These are phyloP conservation scores for Dreissena rostriformis DNA, from an alignment of 1,140 invertebrate species.

Conservation along the genomic window DNA sequence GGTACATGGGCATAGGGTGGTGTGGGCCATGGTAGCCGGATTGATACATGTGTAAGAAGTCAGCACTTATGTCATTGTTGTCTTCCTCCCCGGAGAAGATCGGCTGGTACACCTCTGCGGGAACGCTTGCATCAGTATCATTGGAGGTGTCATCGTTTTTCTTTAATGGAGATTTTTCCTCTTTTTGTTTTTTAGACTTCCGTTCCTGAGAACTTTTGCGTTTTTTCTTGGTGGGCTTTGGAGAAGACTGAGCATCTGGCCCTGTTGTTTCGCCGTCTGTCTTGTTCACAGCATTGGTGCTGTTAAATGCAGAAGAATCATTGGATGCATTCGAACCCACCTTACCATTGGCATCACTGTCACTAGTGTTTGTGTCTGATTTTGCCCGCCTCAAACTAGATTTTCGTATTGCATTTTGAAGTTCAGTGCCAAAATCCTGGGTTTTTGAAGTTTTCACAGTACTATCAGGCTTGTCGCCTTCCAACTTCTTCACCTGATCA, in stretches of 20 bases:
- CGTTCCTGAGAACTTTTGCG: constrained; percentile 44
- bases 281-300: constrained; percentile 46
- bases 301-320: constrained; percentile 42
- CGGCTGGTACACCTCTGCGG: constrained; percentile 44
- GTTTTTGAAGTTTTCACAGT: constrained; percentile 19
- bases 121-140: constrained; percentile 9
- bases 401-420: constrained; percentile 35
- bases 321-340: constrained; percentile 19
- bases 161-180: neutral
- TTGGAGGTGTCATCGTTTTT: neutral
- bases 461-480: constrained; percentile 17
- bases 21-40: constrained; percentile 44
- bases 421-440: constrained; percentile 45
- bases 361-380: constrained; percentile 17
- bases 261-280: constrained; percentile 53
- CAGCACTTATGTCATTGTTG: neutral
- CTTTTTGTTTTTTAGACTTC: constrained; percentile 48
- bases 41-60: constrained; percentile 29
- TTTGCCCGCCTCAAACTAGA: constrained; percentile 35
- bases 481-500: constrained; percentile 53
- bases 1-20: neutral
- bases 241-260: constrained; percentile 45
- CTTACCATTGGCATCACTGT: constrained; percentile 20
- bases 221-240: constrained; percentile 52
- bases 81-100: constrained; percentile 48